Base-by-base conservation (phyloP, 2,888 invertebrate genomes). In the Bellardia pandia region DNA sequence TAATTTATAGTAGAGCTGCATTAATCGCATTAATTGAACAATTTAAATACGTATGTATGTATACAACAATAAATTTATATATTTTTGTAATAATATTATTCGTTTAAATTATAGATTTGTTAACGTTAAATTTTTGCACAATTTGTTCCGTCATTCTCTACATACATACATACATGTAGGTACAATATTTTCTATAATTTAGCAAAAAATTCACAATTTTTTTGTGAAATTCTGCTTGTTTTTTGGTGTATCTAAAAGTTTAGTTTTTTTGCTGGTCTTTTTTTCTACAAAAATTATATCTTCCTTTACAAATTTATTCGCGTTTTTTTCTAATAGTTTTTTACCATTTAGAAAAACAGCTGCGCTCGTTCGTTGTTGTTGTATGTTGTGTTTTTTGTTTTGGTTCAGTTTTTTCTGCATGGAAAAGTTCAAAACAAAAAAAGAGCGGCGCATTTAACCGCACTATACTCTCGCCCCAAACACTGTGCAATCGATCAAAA, bases 401-500 rank as follows among this genome's bases (percentile, higher is more conserved):
- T 87, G 87, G 87, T 87, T 87, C 85, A 69, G 78, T 87, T 87
- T 87, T 87, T 87, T 87, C 87, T 87, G 85, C 85, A 87, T 87
- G 87, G 87, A 85, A 85, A 87, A 87, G 87, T 87, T 87, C 87
- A 85, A 85, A 87, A 87, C 87, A 87, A 87, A 87, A 87, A 86
- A 87, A 84, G 66, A 85, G 87, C 87, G 87, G 76, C 85, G 77
- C 87, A 82, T 75, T 87, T 68, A 82, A 81, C 78, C 72, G 81
- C 76, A 76, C 82, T 78, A 9, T 51, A 81, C 81, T 82, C 72
- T 68, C 60, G 53, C 68, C 68, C 42, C 56, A 72, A 77, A 33
- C 62, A 48, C 66, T 51, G 3, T 16, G 3, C 7, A 30, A n/a
- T 9, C 51, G 16, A n/a, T 33, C 7, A 6, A 11, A 11, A 2